Base-by-base conservation (phyloP, 2,888 invertebrate genomes). In the Cancer borealis region DNA sequence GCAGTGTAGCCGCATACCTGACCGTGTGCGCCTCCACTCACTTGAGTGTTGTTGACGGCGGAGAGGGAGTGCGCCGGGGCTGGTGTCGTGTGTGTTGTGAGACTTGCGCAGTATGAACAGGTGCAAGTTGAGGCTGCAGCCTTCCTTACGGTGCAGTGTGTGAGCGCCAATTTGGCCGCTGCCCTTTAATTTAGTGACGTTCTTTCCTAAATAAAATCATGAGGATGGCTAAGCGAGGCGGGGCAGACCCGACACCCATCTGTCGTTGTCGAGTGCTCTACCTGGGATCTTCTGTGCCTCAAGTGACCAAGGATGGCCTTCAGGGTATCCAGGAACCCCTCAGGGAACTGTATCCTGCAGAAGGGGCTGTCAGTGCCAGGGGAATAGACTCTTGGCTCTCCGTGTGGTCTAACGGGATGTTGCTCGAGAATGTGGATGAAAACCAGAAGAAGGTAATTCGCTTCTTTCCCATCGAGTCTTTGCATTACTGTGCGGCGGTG, bases 271-370 rank as follows among this genome's bases (percentile, higher is more conserved):
- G 99, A 96, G 99, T 99, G 93, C 97, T 99, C 95, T 99, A 99
- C 97, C 97, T 99, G 96, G 99, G 99, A 96, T 98, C 98, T 96
- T 98, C 99, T 46, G 99, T 99, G 96, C 99, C 99, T 54, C 99
- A 99, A 96, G 98, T 99, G 96, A 99, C 99, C 96, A 99, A 99
- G 97, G 99, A 99, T 96, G 99, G 99, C 92, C 97, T 99, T 91
- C 98, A 99, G 96, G 99, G 99, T 94, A 98, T 99, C 96, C 99
- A 99, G 97, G 99, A 99, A 96, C 99, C 99, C 2, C 97, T 99
- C 96, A 98, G 98, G 96, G 99, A 99, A 96, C 97, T 99, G 95
- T 99, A 99, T 97, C 99, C 99, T 95, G 98, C 99, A 96, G 98
- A 99, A 97, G 99, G 99, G 95, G 98, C 98, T 95, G 97, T 98